phyloP scores from a whole-genome alignment of 2,888 invertebrate species.

The Sthenelais limicola region DNA sequence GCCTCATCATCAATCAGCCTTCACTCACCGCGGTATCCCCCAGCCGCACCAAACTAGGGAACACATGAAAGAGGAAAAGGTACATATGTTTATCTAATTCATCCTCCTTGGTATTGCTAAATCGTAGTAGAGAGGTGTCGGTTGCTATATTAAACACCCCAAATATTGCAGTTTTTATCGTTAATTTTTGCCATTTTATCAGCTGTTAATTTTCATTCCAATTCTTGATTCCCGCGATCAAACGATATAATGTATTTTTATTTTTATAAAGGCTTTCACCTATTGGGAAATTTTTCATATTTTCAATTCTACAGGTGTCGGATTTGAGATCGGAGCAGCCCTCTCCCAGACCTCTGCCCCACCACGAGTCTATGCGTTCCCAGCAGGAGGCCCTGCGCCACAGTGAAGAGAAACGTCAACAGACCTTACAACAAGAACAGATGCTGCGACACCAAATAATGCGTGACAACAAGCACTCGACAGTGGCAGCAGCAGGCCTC shows the following conservation, averaged over 20 bases:
- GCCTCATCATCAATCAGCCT: slow-evolving; percentile 3
- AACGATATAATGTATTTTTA: no score
- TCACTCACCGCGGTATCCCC: slow-evolving; percentile 14
- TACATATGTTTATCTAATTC: no score
- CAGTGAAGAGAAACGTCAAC: slow-evolving; percentile 29
- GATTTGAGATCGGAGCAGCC: slow-evolving; percentile 12
- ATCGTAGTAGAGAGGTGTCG: no score
- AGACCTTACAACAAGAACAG: slow-evolving; percentile 36
- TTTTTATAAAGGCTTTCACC: no score
- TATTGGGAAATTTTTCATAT: no score
- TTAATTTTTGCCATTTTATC: no score
- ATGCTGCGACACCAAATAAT: slow-evolving; percentile 36
- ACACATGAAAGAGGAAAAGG: slow-evolving; percentile 15
- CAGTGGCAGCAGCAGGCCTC: not conserved
- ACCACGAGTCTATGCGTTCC: slow-evolving; percentile 7
- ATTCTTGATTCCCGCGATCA: no score
- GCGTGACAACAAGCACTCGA: slow-evolving; percentile 1
- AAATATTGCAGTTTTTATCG: no score
- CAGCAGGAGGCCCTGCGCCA: slow-evolving; percentile 20
- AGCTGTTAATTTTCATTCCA: no score
- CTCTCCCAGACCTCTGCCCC: slow-evolving; percentile 2
- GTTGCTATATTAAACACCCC: no score
- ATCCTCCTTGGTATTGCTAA: no score
- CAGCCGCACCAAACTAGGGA: slow-evolving; percentile 22
- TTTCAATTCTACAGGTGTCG: not conserved